phyloP scores from a whole-genome alignment of 2,113 vertebrate species.

The Sprattus sprattus region DNA sequence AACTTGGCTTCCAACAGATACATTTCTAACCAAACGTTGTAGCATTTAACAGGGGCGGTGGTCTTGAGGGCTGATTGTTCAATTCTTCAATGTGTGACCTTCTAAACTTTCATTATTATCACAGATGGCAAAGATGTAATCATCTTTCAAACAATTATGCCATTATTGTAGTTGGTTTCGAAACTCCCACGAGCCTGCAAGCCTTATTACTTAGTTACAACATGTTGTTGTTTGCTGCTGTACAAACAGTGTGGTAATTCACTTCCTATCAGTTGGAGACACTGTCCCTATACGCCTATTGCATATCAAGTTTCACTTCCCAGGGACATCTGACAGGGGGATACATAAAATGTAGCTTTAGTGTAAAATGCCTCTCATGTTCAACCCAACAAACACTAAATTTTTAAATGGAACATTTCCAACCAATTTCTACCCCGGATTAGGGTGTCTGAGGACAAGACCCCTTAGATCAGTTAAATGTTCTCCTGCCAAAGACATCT shows the following conservation, averaged over 20 bases:
- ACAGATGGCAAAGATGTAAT: background rate
- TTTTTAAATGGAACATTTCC: background rate
- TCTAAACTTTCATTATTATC: background rate
- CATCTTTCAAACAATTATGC: background rate
- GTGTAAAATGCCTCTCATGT: background rate
- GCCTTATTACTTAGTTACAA: background rate
- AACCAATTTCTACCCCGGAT: background rate
- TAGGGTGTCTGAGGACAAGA: background rate
- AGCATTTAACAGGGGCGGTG: background rate
- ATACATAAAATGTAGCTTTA: background rate
- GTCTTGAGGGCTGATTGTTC: background rate
- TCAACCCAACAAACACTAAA: background rate
- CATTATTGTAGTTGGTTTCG: background rate
- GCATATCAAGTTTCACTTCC: background rate
- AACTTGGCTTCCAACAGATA: background rate
- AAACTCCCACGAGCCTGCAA: too few species aligned
- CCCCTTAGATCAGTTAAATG: slow-evolving; percentile 9
- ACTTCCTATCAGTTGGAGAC: background rate
- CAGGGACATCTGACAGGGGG: background rate
- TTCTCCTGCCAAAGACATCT: slow-evolving; percentile 27
- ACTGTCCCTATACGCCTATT: background rate
- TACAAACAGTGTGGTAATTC: slow-evolving; percentile 13
- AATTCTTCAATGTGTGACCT: slow-evolving; percentile 1
- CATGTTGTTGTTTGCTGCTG: background rate
- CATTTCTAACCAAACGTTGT: background rate